Base-by-base conservation (phyloP, 1,140 invertebrate species). In the Neuroterus valhalla region DNA sequence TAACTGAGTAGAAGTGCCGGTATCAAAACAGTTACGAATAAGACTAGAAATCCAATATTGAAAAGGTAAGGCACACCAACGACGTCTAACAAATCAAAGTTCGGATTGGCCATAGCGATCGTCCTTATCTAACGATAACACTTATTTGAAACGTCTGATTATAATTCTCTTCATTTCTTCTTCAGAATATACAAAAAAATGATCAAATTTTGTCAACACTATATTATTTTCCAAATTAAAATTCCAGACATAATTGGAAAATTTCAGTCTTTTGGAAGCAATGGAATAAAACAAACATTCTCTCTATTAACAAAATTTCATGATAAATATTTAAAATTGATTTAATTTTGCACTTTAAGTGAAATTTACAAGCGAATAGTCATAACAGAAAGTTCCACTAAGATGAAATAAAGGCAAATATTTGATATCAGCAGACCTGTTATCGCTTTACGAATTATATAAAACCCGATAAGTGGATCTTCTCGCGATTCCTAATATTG, bases 1-100 rank as follows among this genome's bases (percentile, higher is more conserved):
- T 87, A 85, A 75, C 81, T 72, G 38, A 82, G 43, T 14, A 84
- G 15, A 23, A 86, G 50, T 8, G 82, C 15, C 11, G 85, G 85
- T 4, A 83, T 45, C 26, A 85, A 70, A 42, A 86, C n/a, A 31
- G 80, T 2, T 12, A 75, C 43, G 12, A 84, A 46, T 23, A 76
- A 19, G 50, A 84, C 21, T 26, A 77, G 82, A 15, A 86, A 68
- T 11, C 70, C n/a, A 12, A 85, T 15, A 69, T 87, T 78, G 48
- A 82, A 26, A 11, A 84, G 68, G 26, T 83, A 79, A 8, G 80
- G 79, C 15, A 84, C 43, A 38, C 81, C 81, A 26, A 84, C 68
- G 8, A 82, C 43, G 38, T 78, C 69, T 68, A 79, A 68, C 31
- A 81, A 62, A 11, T 79, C 52, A 55, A 80, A 76, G 42, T 67